Conservation (phyloP, 1,140 invertebrate genomes). For the Cherax quadricarinatus region DNA sequence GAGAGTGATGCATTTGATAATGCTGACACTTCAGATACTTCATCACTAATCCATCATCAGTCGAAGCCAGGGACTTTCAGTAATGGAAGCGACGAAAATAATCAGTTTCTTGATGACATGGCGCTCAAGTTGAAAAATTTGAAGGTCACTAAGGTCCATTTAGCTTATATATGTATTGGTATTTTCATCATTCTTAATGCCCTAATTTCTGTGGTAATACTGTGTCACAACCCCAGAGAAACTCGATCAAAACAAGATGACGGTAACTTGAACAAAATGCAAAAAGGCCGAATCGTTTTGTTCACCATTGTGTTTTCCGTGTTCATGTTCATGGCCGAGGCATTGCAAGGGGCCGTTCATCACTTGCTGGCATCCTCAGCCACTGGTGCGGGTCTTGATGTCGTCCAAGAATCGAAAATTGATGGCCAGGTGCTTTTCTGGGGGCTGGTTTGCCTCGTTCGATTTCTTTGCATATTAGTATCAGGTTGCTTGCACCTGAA, state of each 20-base stretch:
- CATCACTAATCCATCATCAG: not conserved
- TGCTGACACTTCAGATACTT: not conserved
- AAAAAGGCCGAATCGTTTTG: slow-evolving; percentile 73
- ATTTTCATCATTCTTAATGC: slow-evolving; percentile 77
- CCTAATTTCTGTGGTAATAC: slow-evolving; percentile 77
- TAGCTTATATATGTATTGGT: slow-evolving; percentile 78
- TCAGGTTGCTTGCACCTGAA: slow-evolving; percentile 76
- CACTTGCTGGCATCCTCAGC: slow-evolving; percentile 73
- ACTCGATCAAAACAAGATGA: slow-evolving; percentile 74
- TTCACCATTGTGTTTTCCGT: slow-evolving; percentile 77
- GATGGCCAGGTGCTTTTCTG: slow-evolving; percentile 78
- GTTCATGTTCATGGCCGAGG: slow-evolving; percentile 78
- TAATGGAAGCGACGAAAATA: slow-evolving; percentile 72
- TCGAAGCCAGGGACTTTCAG: slow-evolving; percentile 74
- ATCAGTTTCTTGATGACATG: slow-evolving; percentile 69
- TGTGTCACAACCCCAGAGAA: slow-evolving; percentile 76
- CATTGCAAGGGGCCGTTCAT: slow-evolving; percentile 78
- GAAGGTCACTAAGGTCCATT: slow-evolving; percentile 78
- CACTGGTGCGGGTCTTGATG: slow-evolving; percentile 68
- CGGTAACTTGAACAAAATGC: slow-evolving; percentile 52
- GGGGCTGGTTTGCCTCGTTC: slow-evolving; percentile 78
- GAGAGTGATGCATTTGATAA: not conserved
- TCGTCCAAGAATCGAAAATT: slow-evolving; percentile 75
- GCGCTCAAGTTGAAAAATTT: slow-evolving; percentile 72
- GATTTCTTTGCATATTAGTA: slow-evolving; percentile 77